Evolutionary conservation across 2,797 vertebrate genomes (phyloP), one percentile per base, ranked within the genome.

Genomic region (Clarias fuscus): DNA sequence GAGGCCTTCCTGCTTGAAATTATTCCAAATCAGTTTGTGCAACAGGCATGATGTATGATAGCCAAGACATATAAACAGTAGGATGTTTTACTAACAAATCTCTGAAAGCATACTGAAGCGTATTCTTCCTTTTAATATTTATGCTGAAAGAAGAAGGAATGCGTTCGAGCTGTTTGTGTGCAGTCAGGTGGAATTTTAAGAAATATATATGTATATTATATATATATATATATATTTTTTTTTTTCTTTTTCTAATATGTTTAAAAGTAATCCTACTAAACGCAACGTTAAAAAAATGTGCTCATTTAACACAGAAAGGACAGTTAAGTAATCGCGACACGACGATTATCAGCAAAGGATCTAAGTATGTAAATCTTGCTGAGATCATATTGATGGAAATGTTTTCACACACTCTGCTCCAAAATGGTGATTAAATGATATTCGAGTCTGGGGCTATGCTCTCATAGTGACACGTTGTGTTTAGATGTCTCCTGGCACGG

Each of bases 11-110:
- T 85, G 77, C 90, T 85, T 88, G 91, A 91, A 90, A 87, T 84
- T 86, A 89, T 93, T 88, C 68, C 59, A 84, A 88, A 87, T 91
- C 89, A 88, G 91, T 92, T 94, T 92, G 91, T 88, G 89, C 24
- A 86, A 94, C 93, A 95, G 80, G 94, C 91, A 89, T 85, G 85
- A 86, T 77, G 89, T 83, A 84, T 79, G 88, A 84, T 81, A 80
- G 62, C 30, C 48, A 72, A 79, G 53, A 64, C 61, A 7, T 64
- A 77, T 64, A 75, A 48, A 78, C 72, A 72, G 58, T 30, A 40
- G 37, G 65, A 58, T 79, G 61, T 79, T 77, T 79, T n/a, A 59
- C 58, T 71, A 33, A 71, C 85, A 83, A 24, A 78, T 33, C 43
- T 84, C 40, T 65, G 4, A 40, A 43, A 73, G 68, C 81, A 56